Base-by-base conservation (phyloP, 2,888 invertebrate species). In the Drosophila histrio region DNA sequence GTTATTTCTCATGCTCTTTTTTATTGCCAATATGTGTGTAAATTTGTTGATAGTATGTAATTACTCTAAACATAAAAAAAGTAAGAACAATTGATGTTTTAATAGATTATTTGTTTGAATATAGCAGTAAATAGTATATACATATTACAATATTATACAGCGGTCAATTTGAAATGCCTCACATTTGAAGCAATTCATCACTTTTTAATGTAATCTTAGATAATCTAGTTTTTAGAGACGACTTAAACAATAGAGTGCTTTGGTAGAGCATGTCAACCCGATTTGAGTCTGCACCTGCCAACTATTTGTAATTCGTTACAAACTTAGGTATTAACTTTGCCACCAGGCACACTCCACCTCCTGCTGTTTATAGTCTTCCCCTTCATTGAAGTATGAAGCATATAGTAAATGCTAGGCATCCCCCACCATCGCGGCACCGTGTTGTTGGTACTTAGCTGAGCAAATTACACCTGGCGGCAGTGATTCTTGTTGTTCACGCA, bases 401-500 rank as follows among this genome's bases (percentile, higher is more conserved):
- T 72, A 88, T 57, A 79, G 74, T 76, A 88, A 84, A 78, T 87
- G 87, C 88, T 89, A 87, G 79, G 78, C 87, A 72, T 87, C 88
- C 62, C 88, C 87, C 44, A 78, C 85, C 68, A 85, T 76, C 24
- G 82, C 59, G 13, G 88, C 71, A 39, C 77, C 77, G 32, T 89
- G 89, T 26, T 83, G 83, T 47, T 89, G 84, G 59, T 87, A 79
- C 72, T 86, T 88, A 58, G 83, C 71, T 64, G 82, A 63, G 62
- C 72, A 76, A 67, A 80, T 81, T 21, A 76, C 68, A 28, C 72
- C 69, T 24, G 87, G 56, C 30, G 89, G 87, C 46, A 87, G 24
- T 43, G 84, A 65, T 34, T 91, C 91, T 56, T 91, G 90, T 89
- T 96, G 96, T 88, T 97, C 97, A 41, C 96, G 93, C 89, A 96